These are phyloP conservation scores for Oxycera nigricornis DNA, from an alignment of 2,888 invertebrate species.

Conservation along the genomic window DNA sequence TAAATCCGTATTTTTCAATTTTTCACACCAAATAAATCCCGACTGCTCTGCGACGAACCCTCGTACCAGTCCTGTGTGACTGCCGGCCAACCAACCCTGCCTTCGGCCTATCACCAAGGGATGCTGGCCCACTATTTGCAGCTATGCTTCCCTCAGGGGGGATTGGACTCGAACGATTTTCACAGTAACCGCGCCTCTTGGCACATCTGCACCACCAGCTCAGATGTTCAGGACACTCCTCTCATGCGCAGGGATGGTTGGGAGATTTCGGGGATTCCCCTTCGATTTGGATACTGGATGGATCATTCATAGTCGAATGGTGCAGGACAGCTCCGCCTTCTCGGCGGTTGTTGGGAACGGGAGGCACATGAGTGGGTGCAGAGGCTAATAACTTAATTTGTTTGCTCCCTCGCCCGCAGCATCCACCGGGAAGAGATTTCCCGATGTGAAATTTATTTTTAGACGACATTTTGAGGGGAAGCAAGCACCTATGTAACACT, in stretches of 20 bases:
- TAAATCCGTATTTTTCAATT: constrained; percentile 34
- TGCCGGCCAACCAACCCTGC: constrained; percentile 24
- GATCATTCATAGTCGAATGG: neutral
- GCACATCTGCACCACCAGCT: neutral
- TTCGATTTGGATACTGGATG: neutral
- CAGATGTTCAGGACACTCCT: constrained; percentile 21
- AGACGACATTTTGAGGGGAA: constrained; percentile 8
- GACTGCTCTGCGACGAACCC: constrained; percentile 7
- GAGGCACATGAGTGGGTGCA: neutral
- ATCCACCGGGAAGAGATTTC: constrained; percentile 13
- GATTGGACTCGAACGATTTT: constrained; percentile 42
- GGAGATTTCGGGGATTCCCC: constrained; percentile 23
- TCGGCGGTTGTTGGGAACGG: neutral
- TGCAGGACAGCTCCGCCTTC: constrained; percentile 18
- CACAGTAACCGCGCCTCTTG: constrained; percentile 46
- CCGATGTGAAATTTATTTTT: constrained; percentile 12
- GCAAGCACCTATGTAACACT: neutral
- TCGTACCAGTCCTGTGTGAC: neutral
- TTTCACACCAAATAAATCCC: constrained; percentile 37
- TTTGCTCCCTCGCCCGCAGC: constrained; percentile 1
- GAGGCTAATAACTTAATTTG: constrained; percentile 37
- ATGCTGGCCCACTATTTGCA: constrained; percentile 16
- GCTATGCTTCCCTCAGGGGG: constrained; percentile 23
- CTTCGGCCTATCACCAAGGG: constrained; percentile 3
- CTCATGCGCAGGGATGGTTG: neutral